Evolutionary conservation across 2,113 vertebrate genomes (phyloP), one percentile per base, ranked within the genome.

Genomic region (Egretta garzetta): DNA sequence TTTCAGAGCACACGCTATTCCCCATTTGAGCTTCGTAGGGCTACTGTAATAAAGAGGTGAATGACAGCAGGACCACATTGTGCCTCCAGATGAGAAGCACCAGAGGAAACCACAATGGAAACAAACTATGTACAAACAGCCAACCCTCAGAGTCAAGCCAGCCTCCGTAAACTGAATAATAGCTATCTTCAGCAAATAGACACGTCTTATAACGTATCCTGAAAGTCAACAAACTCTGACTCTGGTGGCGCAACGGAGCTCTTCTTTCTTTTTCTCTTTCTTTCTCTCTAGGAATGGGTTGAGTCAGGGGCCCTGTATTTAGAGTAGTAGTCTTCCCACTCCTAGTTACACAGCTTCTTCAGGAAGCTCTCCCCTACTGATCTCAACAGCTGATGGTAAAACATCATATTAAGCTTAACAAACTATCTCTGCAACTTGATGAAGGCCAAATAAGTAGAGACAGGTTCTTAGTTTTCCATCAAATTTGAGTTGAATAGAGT

Each of bases 21-120:
- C 18, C 2, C 1, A 55, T 62, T 60, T 58, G 41, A 85, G 37
- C 27, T 32, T 80, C 0, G 0, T 9, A 59, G 39, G 18, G 16
- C 52, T 90, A 52, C 49, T 59, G 27, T 27, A 83, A 72, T 45
- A 37, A 79, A 91, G 86, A 74, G 18, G 53, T 63, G 47, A 90
- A 79, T 21, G 50, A 50, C 12, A 88, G 41, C 39, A 93, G 75
- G 49, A 70, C 30, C 28, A 15, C 55, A 37, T 12, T 67, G 15
- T 63, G 79, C 50, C 60, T 81, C 35, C 30, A 80, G 26, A 55
- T 39, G 56, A 85, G 55, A 55, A 80, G 27, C 4, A 4, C 7
- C 45, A 66, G 53, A 41, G 27, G 59, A 67, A 83, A 49, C 47
- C n/a, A 64, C 28, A 75, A 14, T 37, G 50, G 63, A 89, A 76